Conservation (phyloP, 2,113 vertebrate species). For the Scopus umbretta region DNA sequence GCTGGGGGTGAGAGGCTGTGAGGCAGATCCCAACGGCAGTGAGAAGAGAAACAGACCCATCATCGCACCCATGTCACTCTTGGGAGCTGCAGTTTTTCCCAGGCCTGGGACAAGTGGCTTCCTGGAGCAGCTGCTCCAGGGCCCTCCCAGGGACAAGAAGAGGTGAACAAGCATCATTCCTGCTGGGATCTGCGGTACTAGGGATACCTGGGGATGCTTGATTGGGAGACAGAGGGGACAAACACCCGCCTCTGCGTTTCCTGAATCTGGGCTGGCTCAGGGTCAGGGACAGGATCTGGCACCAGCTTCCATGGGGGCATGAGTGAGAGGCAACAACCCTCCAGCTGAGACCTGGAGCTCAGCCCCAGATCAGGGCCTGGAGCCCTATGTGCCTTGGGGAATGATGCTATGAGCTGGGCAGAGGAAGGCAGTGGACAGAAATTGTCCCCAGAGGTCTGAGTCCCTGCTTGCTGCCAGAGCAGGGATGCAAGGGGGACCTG, state of each 20-base stretch:
- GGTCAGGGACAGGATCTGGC: background rate
- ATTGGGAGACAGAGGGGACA: background rate
- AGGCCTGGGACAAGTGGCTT: background rate
- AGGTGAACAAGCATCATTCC: background rate
- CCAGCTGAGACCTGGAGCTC: background rate
- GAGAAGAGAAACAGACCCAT: background rate
- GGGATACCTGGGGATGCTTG: background rate
- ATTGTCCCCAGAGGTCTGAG: rapidly evolving
- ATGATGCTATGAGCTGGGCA: background rate
- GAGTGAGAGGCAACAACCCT: background rate
- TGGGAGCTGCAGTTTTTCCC: background rate
- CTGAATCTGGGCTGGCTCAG: background rate
- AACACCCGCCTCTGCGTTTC: background rate
- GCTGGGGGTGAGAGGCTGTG: background rate
- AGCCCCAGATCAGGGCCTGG: background rate
- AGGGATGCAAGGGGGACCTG: too few relatives aligned
- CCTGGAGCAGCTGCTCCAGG: background rate
- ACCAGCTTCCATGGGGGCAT: background rate
- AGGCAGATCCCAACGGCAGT: background rate
- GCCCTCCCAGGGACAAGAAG: background rate
- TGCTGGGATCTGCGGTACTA: background rate
- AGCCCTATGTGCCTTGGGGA: background rate
- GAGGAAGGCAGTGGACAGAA: background rate
- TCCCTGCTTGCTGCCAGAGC: background rate
- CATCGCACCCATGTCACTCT: background rate